Evolutionary conservation across 2,797 vertebrate species (phyloP).

Genomic region (Urophycis tenuis): DNA sequence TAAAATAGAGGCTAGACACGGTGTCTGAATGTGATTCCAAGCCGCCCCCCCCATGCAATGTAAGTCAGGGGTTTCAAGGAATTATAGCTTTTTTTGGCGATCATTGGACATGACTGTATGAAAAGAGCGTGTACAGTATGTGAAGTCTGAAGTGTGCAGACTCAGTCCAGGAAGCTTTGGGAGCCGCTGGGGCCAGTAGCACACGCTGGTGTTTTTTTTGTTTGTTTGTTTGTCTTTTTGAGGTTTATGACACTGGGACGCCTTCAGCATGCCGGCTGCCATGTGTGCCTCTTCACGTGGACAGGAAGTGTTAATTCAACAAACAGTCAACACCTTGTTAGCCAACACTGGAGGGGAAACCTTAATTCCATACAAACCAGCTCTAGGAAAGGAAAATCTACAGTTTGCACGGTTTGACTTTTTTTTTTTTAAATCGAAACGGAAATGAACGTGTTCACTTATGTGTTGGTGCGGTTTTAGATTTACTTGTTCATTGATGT

Average conservation of each 20-base stretch:
- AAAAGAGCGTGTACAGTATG: not conserved
- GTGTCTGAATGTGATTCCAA: not conserved
- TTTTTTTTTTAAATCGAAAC: not conserved
- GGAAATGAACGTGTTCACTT: not conserved
- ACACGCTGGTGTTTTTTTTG: not conserved
- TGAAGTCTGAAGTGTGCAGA: not conserved
- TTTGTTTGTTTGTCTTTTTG: not conserved
- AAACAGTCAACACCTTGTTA: not conserved
- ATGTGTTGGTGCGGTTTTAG: not conserved
- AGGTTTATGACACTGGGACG: not conserved
- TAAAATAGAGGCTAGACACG: not conserved
- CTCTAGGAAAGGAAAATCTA: not conserved
- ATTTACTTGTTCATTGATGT: not conserved
- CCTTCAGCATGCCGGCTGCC: not conserved
- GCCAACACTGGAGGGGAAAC: not conserved
- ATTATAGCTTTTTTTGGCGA: not conserved
- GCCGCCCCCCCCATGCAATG: not conserved
- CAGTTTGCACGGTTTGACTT: not conserved
- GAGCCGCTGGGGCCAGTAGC: not conserved
- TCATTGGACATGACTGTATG: not conserved
- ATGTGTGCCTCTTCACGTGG: not conserved
- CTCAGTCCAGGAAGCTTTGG: not conserved
- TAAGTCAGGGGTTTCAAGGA: not conserved
- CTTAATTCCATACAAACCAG: not conserved
- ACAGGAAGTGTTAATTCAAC: conserved; percentile 3